Conservation (phyloP, 1,140 invertebrate species). For the Sinonovacula constricta region DNA sequence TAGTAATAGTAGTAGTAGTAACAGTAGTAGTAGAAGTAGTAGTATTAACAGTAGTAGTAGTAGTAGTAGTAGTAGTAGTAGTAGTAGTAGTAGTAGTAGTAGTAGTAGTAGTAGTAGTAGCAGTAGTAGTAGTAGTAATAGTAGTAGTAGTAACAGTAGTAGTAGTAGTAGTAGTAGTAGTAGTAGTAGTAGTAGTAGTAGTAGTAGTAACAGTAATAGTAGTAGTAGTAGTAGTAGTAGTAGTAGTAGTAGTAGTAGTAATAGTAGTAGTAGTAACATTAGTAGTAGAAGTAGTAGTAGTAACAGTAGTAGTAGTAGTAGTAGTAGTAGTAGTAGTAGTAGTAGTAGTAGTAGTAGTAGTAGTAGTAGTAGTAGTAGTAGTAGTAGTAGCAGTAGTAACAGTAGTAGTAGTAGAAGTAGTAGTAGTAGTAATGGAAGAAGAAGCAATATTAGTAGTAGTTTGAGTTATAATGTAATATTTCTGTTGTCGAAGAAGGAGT, state of each 20-base stretch:
- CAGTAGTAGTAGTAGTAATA: conserved; percentile 4
- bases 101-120: conserved; percentile 4
- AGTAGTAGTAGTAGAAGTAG: conserved; percentile 44
- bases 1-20: not conserved
- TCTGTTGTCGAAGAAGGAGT: no score
- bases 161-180: conserved; percentile 2
- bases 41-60: conserved; percentile 9
- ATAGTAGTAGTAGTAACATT: not conserved
- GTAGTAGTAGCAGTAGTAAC: conserved; percentile 47
- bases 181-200: conserved; percentile 11
- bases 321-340: conserved; percentile 52
- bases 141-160: not conserved
- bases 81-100: not conserved
- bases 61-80: conserved; percentile 50
- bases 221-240: conserved; percentile 79
- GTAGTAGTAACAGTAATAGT: not conserved
- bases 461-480: no score
- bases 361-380: conserved; percentile 49
- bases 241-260: conserved; percentile 70
- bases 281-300: no score
- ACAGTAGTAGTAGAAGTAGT: not conserved
- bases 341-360: conserved; percentile 49
- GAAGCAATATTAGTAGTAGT: no score
- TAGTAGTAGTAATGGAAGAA: conserved; percentile 45
- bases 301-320: conserved; percentile 60